Evolutionary conservation across 2,113 vertebrate species (phyloP).

Genomic region (Lampris incognitus): DNA sequence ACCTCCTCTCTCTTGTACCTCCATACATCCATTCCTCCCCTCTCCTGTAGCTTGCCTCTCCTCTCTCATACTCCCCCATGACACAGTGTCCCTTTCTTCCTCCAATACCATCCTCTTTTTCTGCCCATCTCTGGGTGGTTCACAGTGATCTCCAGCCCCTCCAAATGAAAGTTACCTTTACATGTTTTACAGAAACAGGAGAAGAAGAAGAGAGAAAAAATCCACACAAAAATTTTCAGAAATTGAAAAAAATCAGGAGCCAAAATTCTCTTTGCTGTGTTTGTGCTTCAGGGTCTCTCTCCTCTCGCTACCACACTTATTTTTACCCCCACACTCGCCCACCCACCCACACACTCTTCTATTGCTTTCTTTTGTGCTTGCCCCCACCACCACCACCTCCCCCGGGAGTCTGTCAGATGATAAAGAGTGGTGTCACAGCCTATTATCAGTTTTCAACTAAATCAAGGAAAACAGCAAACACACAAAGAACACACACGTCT

Average conservation of each 20-base stretch:
- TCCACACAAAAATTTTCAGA: slow-evolving; percentile 78
- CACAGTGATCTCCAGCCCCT: slow-evolving; percentile 34
- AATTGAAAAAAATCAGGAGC: slow-evolving; percentile 63
- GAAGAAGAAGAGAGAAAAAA: slow-evolving; percentile 38
- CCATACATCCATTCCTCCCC: too few relatives aligned
- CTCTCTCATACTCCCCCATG: too few relatives aligned
- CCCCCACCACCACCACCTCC: slow-evolving; percentile 5
- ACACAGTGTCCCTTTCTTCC: too few relatives aligned
- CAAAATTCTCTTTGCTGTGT: slow-evolving; percentile 58
- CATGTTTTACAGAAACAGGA: slow-evolving; percentile 56
- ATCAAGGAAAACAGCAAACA: slow-evolving; percentile 69
- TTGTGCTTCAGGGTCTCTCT: slow-evolving; percentile 70
- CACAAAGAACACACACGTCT: slow-evolving; percentile 58
- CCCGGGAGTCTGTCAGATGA: slow-evolving; percentile 65
- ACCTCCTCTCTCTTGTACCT: too few relatives aligned
- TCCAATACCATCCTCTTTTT: too few relatives aligned
- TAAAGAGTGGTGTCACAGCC: slow-evolving; percentile 70
- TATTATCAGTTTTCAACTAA: slow-evolving; percentile 73
- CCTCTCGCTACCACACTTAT: slow-evolving; percentile 41
- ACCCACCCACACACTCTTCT: slow-evolving; percentile 1
- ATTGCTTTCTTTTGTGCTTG: neutral
- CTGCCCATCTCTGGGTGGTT: too few relatives aligned
- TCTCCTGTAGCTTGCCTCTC: too few relatives aligned
- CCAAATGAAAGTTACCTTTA: slow-evolving; percentile 73
- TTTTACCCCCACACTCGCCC: slow-evolving; percentile 25